Conservation (phyloP, 2,888 invertebrate species). For the Seira musarum region DNA sequence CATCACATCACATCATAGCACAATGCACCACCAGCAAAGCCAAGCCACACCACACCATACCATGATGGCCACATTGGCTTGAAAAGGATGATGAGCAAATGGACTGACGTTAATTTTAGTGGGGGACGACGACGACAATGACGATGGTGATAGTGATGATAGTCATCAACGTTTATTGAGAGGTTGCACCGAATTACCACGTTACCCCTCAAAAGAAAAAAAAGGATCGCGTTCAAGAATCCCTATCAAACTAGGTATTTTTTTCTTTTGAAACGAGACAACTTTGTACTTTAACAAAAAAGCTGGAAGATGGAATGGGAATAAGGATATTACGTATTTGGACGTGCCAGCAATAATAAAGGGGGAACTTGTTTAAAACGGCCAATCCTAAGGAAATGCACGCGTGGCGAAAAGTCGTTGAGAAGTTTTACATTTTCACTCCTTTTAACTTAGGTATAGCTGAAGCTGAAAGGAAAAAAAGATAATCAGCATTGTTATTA, state of each 20-base stretch:
- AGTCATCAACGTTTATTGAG: conserved; percentile 54
- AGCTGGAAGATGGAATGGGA: no score
- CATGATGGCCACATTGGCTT: neutral
- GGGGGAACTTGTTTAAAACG: conserved; percentile 14
- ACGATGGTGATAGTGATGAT: no score
- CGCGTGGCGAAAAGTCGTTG: neutral
- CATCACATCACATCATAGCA: no score
- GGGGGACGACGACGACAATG: no score
- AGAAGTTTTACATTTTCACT: no score
- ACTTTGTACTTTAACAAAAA: conserved; percentile 22
- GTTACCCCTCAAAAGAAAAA: neutral
- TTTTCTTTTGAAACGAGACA: conserved; percentile 29
- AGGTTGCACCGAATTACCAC: conserved; percentile 38
- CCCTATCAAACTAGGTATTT: conserved; percentile 17
- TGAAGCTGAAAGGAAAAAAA: conserved; percentile 31
- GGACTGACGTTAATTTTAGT: conserved; percentile 60
- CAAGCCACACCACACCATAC: no score
- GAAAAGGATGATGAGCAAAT: conserved; percentile 53
- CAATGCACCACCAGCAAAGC: no score
- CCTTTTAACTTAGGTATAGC: no score
- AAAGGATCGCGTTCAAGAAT: conserved; percentile 47
- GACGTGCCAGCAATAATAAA: conserved; percentile 32
- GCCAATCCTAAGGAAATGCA: conserved; percentile 1
- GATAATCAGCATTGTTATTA: conserved; percentile 36
- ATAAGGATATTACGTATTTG: conserved; percentile 28